Percentiles rank a stretch among this genome's conserved stretches.
phyloP scores from a whole-genome alignment of 1,140 invertebrate species.

The Drosophila repleta region DNA sequence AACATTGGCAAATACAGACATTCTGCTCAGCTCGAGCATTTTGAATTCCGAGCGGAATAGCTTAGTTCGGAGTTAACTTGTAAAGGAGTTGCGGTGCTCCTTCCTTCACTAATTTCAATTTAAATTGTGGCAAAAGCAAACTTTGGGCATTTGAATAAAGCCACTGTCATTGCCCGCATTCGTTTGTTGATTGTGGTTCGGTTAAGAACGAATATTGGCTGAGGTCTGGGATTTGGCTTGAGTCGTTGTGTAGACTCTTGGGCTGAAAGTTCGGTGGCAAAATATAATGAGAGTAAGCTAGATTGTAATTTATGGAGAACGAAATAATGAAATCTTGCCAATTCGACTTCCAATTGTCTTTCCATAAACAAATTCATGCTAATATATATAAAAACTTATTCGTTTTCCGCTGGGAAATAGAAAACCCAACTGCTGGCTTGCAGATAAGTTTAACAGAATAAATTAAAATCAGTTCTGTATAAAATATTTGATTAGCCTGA shows the following conservation, averaged over 20 bases:
- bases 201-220: conserved; percentile 8
- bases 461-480: no score
- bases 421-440: no score
- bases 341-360: neutral
- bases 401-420: neutral
- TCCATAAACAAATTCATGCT: neutral
- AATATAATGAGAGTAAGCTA: conserved; percentile 20
- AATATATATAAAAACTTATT: neutral
- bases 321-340: neutral
- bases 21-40: conserved; percentile 3
- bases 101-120: conserved; percentile 52
- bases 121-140: conserved; percentile 41
- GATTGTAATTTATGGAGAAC: conserved; percentile 3
- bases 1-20: conserved; percentile 49
- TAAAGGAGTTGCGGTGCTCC: neutral
- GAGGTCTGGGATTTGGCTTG: conserved; percentile 13
- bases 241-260: neutral
- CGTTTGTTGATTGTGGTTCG: conserved; percentile 57
- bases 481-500: no score
- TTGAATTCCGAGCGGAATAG: neutral
- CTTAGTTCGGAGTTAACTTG: neutral
- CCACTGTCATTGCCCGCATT: conserved; percentile 55
- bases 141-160: conserved; percentile 35
- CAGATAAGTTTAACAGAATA: no score
- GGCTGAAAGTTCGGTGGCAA: conserved; percentile 9